Evolutionary conservation across 2,797 vertebrate genomes (phyloP).

Genomic region (Mastacembelus armatus): DNA sequence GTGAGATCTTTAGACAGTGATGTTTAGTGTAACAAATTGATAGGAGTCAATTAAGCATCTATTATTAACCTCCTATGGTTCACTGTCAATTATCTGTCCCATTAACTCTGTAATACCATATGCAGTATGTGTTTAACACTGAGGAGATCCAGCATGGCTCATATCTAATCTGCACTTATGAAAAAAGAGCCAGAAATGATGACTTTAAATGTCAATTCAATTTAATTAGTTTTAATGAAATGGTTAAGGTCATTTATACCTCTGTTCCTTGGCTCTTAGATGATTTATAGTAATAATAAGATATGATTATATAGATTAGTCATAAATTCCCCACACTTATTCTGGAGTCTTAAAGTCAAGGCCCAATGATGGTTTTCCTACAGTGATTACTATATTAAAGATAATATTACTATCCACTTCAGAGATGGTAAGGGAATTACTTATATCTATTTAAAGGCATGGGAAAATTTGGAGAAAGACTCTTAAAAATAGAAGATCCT

Average conservation of each 20-base stretch:
- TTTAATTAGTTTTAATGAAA: slow-evolving; percentile 85
- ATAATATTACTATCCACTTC: slow-evolving; percentile 70
- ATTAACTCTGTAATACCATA: slow-evolving; percentile 88
- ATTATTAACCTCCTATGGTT: slow-evolving; percentile 88
- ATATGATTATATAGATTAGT: slow-evolving; percentile 77
- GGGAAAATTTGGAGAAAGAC: slow-evolving; percentile 17
- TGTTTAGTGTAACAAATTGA: slow-evolving; percentile 83
- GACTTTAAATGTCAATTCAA: slow-evolving; percentile 80
- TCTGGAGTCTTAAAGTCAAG: slow-evolving; percentile 65
- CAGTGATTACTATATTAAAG: slow-evolving; percentile 76
- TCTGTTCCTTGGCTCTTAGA: slow-evolving; percentile 61
- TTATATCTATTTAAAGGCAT: slow-evolving; percentile 60
- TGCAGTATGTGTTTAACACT: slow-evolving; percentile 82
- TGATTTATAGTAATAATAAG: slow-evolving; percentile 84
- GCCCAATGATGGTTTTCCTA: slow-evolving; percentile 62
- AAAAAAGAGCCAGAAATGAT: slow-evolving; percentile 76
- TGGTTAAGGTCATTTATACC: slow-evolving; percentile 80
- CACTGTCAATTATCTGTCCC: slow-evolving; percentile 88
- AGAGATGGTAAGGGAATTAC: slow-evolving; percentile 53
- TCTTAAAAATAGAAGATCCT: slow-evolving; percentile 11
- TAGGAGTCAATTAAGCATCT: slow-evolving; percentile 86
- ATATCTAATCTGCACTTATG: slow-evolving; percentile 74
- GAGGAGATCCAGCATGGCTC: slow-evolving; percentile 76
- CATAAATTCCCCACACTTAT: slow-evolving; percentile 76
- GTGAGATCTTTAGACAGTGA: slow-evolving; percentile 69